These are phyloP conservation scores for Cardiocondyla obscurior DNA, from an alignment of 1,140 invertebrate genomes.

Conservation along the genomic window DNA sequence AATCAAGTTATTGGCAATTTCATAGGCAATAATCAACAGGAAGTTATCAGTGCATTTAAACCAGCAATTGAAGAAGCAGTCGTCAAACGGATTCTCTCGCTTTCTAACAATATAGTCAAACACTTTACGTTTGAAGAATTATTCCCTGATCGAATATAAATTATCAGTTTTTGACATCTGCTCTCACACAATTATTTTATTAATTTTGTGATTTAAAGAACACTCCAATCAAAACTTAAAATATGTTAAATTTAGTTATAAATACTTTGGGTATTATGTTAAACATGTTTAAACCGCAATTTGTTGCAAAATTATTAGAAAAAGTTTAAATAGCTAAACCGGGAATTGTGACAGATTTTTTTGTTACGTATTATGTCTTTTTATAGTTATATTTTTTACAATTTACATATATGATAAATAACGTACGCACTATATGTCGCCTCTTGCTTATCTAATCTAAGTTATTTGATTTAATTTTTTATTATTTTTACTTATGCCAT, in stretches of 20 bases:
- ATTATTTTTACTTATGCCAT: neutral
- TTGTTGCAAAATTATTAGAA: neutral
- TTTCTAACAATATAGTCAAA: slow-evolving; percentile 75
- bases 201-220: neutral
- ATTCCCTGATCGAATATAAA: slow-evolving; percentile 76
- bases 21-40: slow-evolving; percentile 66
- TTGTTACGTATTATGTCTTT: neutral
- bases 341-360: neutral
- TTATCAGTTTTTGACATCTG: neutral
- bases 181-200: neutral
- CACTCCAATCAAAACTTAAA: neutral
- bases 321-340: neutral
- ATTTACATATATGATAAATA: neutral
- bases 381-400: neutral
- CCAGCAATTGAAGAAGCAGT: slow-evolving; percentile 76
- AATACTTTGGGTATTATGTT: neutral
- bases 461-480: too few species aligned
- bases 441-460: neutral
- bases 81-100: slow-evolving; percentile 64
- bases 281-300: neutral
- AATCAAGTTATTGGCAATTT: slow-evolving; percentile 7
- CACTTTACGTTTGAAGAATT: slow-evolving; percentile 78
- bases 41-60: slow-evolving; percentile 70
- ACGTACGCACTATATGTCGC: too few species aligned
- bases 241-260: neutral